Base-by-base conservation (phyloP, 2,888 invertebrate genomes). In the Thymelicus sylvestris region DNA sequence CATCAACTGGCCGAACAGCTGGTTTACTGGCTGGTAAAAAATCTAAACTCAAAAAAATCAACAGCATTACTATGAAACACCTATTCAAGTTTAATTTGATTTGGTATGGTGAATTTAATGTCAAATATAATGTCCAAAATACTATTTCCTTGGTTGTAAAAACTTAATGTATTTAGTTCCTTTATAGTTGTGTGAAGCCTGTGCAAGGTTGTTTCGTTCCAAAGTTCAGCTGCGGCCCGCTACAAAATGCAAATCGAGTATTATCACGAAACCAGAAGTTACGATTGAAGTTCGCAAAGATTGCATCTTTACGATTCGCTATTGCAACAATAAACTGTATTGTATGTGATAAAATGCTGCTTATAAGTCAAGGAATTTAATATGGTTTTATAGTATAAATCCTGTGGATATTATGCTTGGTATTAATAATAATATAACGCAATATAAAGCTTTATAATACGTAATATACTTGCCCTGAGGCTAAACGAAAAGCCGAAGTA, bases 221-320 rank as follows among this genome's bases (percentile, higher is more conserved):
- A 64, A 64, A 64, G 64, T 64, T 64, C 38, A 64, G 64, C 57
- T 57, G 31, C 15, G 38, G 64, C 50, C 15, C 50, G 50, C 64
- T 64, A 24, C 47, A 50, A 64, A 64, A 64, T 64, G 64, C 64
- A 64, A 64, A 52, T 65, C 50, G 52, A 7, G 64, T 39, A 65
- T 50, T 52, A 65, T 65, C 64, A 65, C 64, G 52, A 65, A 65
- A 65, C 64, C 52, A 52, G 64, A 65, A 65, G 50, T 65, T 65
- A 65, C 52, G 64, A 65, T 52, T 65, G 64, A 65, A 65, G 52
- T 65, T 65, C 12, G 64, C 41, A 13, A 64, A 64, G 64, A 65
- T 65, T 65, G 52, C 64, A 65, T 65, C 64, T 65, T 65, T 65
- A 52, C 64, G 39, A 65, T 65, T 65, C 47, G 39, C 50, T 65